These are phyloP conservation scores for Struthio camelus DNA, from an alignment of 2,113 vertebrate genomes.

Conservation along the genomic window DNA sequence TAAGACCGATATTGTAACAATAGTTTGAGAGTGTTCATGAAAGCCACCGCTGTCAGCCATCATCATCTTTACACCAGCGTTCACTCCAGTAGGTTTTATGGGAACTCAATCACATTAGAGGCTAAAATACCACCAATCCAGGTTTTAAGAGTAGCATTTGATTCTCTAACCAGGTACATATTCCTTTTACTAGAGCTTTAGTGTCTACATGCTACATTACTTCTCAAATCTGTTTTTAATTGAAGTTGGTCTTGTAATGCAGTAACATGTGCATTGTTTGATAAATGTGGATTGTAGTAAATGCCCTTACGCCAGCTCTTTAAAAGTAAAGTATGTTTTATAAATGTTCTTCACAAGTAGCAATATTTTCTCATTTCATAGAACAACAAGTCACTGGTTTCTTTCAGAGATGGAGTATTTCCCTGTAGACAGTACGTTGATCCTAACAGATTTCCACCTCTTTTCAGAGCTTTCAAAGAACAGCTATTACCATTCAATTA, in stretches of 20 bases:
- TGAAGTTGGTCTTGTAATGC: neutral
- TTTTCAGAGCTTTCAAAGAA: constrained; percentile 20
- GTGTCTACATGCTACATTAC: neutral
- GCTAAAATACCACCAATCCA: neutral
- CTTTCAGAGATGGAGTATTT: neutral
- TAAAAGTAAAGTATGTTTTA: neutral
- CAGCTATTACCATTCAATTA: constrained; percentile 10
- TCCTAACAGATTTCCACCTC: constrained; percentile 15
- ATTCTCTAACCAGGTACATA: neutral
- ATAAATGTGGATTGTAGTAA: neutral
- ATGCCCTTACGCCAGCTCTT: neutral
- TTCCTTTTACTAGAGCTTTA: neutral
- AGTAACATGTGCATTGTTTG: neutral
- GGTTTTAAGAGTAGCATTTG: neutral
- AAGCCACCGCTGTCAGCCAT: neutral
- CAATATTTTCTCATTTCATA: constrained; percentile 31
- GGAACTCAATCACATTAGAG: neutral
- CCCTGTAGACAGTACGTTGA: constrained; percentile 8
- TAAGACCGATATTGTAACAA: neutral
- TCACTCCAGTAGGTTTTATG: neutral
- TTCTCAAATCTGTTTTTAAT: neutral
- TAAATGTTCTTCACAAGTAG: constrained; percentile 17
- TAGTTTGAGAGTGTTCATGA: too few species aligned
- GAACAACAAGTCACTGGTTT: constrained; percentile 7
- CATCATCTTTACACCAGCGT: neutral